These are phyloP conservation scores for Philopedon plagiatum DNA, from an alignment of 2,888 invertebrate genomes.

Conservation along the genomic window DNA sequence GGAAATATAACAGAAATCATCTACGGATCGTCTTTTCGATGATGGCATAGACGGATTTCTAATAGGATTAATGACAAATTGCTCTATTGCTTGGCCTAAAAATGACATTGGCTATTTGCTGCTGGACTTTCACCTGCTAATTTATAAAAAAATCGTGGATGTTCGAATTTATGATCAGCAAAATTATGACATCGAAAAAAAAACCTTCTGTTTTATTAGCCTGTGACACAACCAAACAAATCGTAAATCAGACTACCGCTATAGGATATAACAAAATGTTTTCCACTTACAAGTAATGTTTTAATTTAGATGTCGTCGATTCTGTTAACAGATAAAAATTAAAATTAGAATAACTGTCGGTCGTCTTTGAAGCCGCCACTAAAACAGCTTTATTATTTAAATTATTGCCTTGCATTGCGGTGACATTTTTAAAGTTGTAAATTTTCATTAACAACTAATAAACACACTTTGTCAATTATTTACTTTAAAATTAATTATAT, in stretches of 20 bases:
- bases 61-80: too few relatives aligned
- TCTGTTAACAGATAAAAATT: slow-evolving; percentile 33
- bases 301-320: slow-evolving; percentile 37
- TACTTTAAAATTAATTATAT: slow-evolving; percentile 33
- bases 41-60: too few relatives aligned
- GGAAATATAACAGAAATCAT: too few relatives aligned
- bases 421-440: slow-evolving; percentile 41
- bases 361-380: slow-evolving; percentile 26
- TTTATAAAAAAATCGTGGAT: too few relatives aligned
- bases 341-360: slow-evolving; percentile 34
- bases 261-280: not conserved
- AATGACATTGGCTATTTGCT: too few relatives aligned
- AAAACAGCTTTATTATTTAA: slow-evolving; percentile 41
- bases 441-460: slow-evolving; percentile 48
- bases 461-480: slow-evolving; percentile 45
- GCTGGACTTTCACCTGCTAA: too few relatives aligned
- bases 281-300: slow-evolving; percentile 17
- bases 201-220: too few relatives aligned
- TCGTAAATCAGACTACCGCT: not conserved
- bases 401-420: slow-evolving; percentile 16
- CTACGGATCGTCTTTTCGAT: too few relatives aligned
- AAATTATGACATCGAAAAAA: too few relatives aligned
- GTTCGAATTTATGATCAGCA: too few relatives aligned
- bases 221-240: too few relatives aligned
- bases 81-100: too few relatives aligned